Percentiles rank a stretch among this genome's conserved stretches.
These are phyloP conservation scores for Dreissena rostriformis DNA, from an alignment of 1,140 invertebrate species.

Conservation along the genomic window DNA sequence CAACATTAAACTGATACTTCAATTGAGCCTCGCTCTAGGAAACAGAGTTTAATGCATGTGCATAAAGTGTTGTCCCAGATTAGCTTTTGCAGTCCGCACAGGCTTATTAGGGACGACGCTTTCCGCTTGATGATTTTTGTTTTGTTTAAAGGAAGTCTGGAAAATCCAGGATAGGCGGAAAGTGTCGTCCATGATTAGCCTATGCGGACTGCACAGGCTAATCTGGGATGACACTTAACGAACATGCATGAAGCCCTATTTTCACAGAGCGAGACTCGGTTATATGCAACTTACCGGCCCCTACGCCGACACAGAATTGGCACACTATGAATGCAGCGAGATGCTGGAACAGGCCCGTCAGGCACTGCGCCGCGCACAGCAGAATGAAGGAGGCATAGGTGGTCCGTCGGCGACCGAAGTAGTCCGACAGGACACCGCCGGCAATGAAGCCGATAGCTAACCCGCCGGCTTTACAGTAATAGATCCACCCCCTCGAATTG, in stretches of 20 bases:
- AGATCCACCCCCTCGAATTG: not conserved
- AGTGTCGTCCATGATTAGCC: not conserved
- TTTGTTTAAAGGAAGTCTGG: not conserved
- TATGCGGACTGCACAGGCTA: not conserved
- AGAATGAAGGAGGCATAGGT: constrained; percentile 21
- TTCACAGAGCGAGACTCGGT: too few species aligned
- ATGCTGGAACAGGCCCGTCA: not conserved
- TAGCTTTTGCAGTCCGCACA: not conserved
- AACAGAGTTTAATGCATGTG: too few species aligned
- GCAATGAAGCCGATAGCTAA: constrained; percentile 24
- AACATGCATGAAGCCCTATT: too few species aligned
- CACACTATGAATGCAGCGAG: constrained; percentile 25
- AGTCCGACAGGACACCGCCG: constrained; percentile 27
- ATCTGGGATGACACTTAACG: not conserved
- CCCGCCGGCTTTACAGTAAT: constrained; percentile 33
- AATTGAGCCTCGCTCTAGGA: too few species aligned
- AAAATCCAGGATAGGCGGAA: not conserved
- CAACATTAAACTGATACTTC: too few species aligned
- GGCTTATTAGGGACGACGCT: too few species aligned
- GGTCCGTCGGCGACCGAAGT: constrained; percentile 23
- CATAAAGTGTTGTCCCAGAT: too few species aligned
- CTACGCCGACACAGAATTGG: constrained; percentile 15
- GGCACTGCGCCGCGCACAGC: constrained; percentile 20
- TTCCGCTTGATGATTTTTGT: too few species aligned
- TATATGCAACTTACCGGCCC: constrained; percentile 20